Evolutionary conservation across 2,113 vertebrate genomes (phyloP), one percentile per base, ranked within the genome.

Genomic region (Mystacornis crossleyi): DNA sequence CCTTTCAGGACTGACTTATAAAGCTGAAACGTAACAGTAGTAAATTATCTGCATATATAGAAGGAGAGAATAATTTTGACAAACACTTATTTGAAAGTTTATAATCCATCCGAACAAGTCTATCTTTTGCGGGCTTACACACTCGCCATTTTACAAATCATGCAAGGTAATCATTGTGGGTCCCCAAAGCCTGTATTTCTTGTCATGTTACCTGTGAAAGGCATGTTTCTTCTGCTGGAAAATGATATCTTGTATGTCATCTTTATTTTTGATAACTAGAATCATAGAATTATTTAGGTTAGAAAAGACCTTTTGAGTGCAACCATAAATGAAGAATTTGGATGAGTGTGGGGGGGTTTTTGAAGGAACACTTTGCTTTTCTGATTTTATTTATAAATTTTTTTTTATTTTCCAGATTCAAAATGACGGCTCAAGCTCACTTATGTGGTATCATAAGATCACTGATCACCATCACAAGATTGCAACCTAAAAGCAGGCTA

Each of bases 111-210:
- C 23, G 8, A 57, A 36, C 18, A 38, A 33, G 12, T 57, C 5
- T 13, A 45, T 51, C n/a, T 81, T 82, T 65, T 60, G 11, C 24
- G 57, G 10, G 19, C 18, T n/a, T 48, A 34, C 12, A 40, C 18
- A 40, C 10, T 4, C 8, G 7, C 8, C 21, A 10, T 77, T 94
- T 74, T 50, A 57, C 16, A 72, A 61, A 33, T 77, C 6, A 4
- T 2, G 0, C 28, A 43, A 1, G 0, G 0, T 43, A 47, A 43
- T 36, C 14, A 3, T 34, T 53, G 17, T 23, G 28, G 15, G 9
- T 47, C 7, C 57, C 43, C 47, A 48, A 36, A 81, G 47, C 23
- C 33, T 81, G 0, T 54, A 34, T 85, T 69, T 89, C 62, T 65
- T 38, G 18, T 55, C 24, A 45, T 0, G 1, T 33, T 77, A 36